Percentiles rank a stretch among this genome's conserved stretches.
phyloP scores from a whole-genome alignment of 2,797 vertebrate genomes.

The Enteromius mattozi region DNA sequence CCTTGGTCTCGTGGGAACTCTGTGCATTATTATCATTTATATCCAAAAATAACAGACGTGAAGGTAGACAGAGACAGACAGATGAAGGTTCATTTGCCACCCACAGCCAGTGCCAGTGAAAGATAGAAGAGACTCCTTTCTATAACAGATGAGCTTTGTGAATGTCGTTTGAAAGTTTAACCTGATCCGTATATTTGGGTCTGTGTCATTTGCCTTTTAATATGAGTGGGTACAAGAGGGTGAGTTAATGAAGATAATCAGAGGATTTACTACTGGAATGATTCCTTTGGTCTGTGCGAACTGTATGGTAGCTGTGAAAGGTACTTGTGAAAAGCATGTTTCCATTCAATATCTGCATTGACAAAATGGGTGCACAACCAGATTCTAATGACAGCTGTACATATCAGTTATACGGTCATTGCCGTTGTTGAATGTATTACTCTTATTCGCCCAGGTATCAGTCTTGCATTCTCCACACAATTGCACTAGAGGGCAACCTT shows the following conservation, averaged over 20 bases:
- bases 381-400: slow-evolving; percentile 10
- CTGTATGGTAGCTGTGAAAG: slow-evolving; percentile 20
- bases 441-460: not conserved
- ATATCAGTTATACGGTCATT: slow-evolving; percentile 4
- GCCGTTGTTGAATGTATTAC: slow-evolving; percentile 9
- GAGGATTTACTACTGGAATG: not conserved
- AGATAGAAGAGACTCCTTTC: slow-evolving; percentile 12
- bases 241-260: slow-evolving; percentile 21
- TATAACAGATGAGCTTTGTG: slow-evolving; percentile 18
- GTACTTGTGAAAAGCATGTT: slow-evolving; percentile 54
- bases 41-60: slow-evolving; percentile 85
- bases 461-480: slow-evolving; percentile 35
- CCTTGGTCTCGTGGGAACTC: slow-evolving; percentile 90
- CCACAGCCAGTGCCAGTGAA: not conserved
- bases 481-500: slow-evolving; percentile 57
- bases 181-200: not conserved
- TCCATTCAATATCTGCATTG: slow-evolving; percentile 36
- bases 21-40: slow-evolving; percentile 97
- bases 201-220: slow-evolving; percentile 22
- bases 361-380: slow-evolving; percentile 5
- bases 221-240: not conserved
- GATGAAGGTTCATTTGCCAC: not conserved
- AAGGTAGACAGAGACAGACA: not conserved
- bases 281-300: slow-evolving; percentile 5
- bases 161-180: slow-evolving; percentile 34